Percentiles rank a stretch among this genome's conserved stretches.
Conservation (phyloP, 2,113 vertebrate species). For the Tringa solitaria region DNA sequence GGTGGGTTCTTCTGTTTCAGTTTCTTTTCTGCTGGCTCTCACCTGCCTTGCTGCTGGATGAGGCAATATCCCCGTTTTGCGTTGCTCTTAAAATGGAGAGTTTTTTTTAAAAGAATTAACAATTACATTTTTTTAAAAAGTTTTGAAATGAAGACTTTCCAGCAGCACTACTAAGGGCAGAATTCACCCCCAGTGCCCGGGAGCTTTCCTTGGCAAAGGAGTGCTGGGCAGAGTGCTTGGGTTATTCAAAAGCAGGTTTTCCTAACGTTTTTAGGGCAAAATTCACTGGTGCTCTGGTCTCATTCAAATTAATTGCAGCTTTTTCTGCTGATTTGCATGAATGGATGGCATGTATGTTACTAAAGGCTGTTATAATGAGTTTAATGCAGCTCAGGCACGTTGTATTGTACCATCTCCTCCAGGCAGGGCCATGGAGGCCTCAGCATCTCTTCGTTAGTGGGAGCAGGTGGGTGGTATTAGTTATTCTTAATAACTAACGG, state of each 20-base stretch:
- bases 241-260: background rate
- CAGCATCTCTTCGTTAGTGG: background rate
- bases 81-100: background rate
- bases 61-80: background rate
- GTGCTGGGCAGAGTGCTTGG: rapidly evolving
- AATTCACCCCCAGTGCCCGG: background rate
- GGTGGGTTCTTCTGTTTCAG: background rate
- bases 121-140: background rate
- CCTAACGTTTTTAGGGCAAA: background rate
- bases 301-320: background rate
- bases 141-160: background rate
- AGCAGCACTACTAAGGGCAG: background rate
- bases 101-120: background rate
- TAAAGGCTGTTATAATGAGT: background rate
- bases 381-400: background rate
- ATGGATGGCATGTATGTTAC: background rate
- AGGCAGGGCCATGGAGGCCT: background rate
- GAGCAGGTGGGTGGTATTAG: background rate
- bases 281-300: background rate
- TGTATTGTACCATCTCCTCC: background rate
- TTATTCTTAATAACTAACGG: background rate
- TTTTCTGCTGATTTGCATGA: background rate
- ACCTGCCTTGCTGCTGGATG: background rate
- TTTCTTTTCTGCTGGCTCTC: background rate
- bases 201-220: background rate